Base-by-base conservation (phyloP, 2,888 invertebrate species). In the Noctua janthina region DNA sequence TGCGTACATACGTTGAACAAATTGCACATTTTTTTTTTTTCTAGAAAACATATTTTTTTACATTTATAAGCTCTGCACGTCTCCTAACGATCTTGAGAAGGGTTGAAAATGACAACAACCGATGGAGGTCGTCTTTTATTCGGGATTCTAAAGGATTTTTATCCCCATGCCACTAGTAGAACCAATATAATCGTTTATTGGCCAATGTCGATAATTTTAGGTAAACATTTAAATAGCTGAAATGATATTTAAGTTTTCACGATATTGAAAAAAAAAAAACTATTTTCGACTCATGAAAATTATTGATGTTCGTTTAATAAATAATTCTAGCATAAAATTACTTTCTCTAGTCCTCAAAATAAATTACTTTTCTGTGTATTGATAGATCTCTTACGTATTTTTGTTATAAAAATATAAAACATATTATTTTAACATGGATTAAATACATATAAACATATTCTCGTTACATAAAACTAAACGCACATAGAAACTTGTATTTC, bases 21-120 rank as follows among this genome's bases (percentile, higher is more conserved):
- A 29, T 35, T 64, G 15, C 4, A 43, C 23, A 29, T 68, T 59
- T 49, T 77, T 64, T 68, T 59, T 49, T 77, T 64, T 77, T 72
- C 43, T 49, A 71, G 39, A 56, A 75, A 77, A 75, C 54, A 29
- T 49, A 35, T 51, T 88, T 90, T 89, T 68, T 77, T 43, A 89
- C 86, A 92, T 94, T 91, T 91, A 92, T 91, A 92, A 90, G 90
- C 90, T 90, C 79, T 89, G 88, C 90, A 91, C 91, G 90, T 91
- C 88, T 85, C 86, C 83, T 90, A 87, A 88, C 89, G 87, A 91
- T 93, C 93, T 92, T 94, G 93, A 94, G 91, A 92, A 93, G 94
- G 94, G 94, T 94, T 93, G 87, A 89, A 91, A 91, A 93, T 92
- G 93, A 94, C 92, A 93, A 91, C 91, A 92, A 90, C 86, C 92